Evolutionary conservation across 2,113 vertebrate genomes (phyloP).

Genomic region (Sebastes fasciatus): DNA sequence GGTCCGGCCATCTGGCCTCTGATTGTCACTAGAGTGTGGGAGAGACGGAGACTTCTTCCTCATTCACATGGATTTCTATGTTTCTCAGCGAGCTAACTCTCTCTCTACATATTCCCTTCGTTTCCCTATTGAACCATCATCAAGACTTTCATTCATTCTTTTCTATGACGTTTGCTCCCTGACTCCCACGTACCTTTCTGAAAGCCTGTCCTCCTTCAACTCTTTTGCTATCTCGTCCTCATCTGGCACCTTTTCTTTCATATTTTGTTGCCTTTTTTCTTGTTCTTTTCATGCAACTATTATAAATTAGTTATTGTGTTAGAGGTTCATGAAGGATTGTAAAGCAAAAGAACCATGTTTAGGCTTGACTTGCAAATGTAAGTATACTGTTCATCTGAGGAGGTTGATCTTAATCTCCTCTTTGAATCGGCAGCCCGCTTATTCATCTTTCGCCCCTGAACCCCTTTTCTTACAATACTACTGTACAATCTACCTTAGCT

Average conservation of each 20-base stretch:
- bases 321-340: not conserved
- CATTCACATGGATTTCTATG: conserved; percentile 47
- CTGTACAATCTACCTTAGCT: not conserved
- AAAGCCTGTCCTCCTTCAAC: not conserved
- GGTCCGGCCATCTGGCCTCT: conserved; percentile 54
- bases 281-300: not conserved
- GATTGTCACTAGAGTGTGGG: conserved; percentile 59
- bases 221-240: not conserved
- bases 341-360: not conserved
- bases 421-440: not conserved
- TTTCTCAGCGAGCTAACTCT: conserved; percentile 13
- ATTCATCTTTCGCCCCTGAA: not conserved
- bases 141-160: conserved; percentile 31
- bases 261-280: not conserved
- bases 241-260: not conserved
- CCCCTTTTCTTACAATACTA: not conserved
- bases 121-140: conserved; percentile 22
- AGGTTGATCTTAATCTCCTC: conserved; percentile 3
- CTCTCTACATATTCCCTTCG: not conserved
- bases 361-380: not conserved
- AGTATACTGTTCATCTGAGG: not conserved
- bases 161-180: not conserved
- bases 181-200: not conserved
- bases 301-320: not conserved
- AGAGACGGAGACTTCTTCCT: conserved; percentile 31